Evolutionary conservation across 2,797 vertebrate species (phyloP).

Genomic region (Pempheris klunzingeri): DNA sequence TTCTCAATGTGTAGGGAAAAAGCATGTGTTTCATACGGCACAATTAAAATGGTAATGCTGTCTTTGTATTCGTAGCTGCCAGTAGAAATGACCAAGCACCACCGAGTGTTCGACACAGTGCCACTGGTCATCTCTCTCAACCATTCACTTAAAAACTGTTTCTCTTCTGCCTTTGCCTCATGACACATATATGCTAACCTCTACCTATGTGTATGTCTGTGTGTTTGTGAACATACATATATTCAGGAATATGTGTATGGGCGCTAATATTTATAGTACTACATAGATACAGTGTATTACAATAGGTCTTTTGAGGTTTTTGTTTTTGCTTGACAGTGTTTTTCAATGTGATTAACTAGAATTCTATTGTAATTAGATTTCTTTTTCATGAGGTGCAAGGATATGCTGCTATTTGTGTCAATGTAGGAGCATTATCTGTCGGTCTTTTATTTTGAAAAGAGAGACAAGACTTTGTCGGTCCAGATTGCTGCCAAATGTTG

Average conservation of each 20-base stretch:
- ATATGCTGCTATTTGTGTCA: slow-evolving; percentile 89
- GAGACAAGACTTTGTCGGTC: slow-evolving; percentile 73
- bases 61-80: slow-evolving; percentile 73
- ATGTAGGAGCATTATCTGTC: slow-evolving; percentile 80
- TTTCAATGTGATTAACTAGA: slow-evolving; percentile 69
- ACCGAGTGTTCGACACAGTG: slow-evolving; percentile 54
- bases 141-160: slow-evolving; percentile 65
- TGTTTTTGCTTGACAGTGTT: slow-evolving; percentile 80
- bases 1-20: slow-evolving; percentile 58
- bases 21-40: slow-evolving; percentile 76
- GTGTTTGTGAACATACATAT: slow-evolving; percentile 79
- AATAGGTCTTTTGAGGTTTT: slow-evolving; percentile 72
- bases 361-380: slow-evolving; percentile 65
- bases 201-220: slow-evolving; percentile 74
- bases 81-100: slow-evolving; percentile 64
- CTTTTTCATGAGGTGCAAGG: slow-evolving; percentile 82
- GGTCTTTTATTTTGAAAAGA: slow-evolving; percentile 67
- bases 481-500: slow-evolving; percentile 88
- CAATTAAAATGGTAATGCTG: slow-evolving; percentile 66
- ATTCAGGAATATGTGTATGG: slow-evolving; percentile 83
- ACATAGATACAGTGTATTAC: slow-evolving; percentile 79
- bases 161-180: slow-evolving; percentile 83
- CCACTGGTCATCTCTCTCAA: slow-evolving; percentile 76
- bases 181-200: slow-evolving; percentile 81
- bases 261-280: slow-evolving; percentile 74